A percentile compares a stretch with the other conserved stretches of the same genome.
Conservation (phyloP, 2,888 invertebrate genomes). For the Catocala fraxini region DNA sequence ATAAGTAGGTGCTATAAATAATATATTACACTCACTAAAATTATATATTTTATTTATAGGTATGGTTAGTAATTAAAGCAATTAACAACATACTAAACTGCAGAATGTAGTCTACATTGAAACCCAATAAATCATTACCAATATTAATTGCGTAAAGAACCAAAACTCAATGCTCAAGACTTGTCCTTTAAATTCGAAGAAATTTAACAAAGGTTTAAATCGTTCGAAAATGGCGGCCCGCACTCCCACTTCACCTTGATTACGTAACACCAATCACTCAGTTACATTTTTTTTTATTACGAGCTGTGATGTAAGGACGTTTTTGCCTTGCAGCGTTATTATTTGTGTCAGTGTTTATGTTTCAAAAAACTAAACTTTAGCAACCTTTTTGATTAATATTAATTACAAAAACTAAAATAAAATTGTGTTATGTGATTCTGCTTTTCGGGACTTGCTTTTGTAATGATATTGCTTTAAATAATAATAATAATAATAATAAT, state of each 20-base stretch:
- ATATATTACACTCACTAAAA: neutral
- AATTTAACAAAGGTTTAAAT: constrained; percentile 32
- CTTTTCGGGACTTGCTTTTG: too few relatives aligned
- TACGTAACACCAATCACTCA: constrained; percentile 48
- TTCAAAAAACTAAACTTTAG: constrained; percentile 41
- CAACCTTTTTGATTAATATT: constrained; percentile 20
- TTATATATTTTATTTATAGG: too few relatives aligned
- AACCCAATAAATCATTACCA: too few relatives aligned
- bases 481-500: too few relatives aligned
- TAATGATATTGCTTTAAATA: too few relatives aligned
- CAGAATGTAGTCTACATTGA: too few relatives aligned
- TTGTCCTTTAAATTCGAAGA: constrained; percentile 23
- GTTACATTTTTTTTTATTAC: constrained; percentile 18
- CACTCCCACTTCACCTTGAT: constrained; percentile 46
- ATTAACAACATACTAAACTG: too few relatives aligned
- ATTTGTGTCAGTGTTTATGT: constrained; percentile 21
- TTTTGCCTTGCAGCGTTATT: constrained; percentile 15
- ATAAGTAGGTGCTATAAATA: neutral
- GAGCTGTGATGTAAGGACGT: constrained; percentile 37
- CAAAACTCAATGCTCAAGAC: neutral
- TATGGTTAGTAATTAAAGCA: too few relatives aligned
- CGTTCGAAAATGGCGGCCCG: constrained; percentile 11
- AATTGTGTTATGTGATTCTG: too few relatives aligned
- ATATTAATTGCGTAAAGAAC: too few relatives aligned
- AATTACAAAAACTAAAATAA: neutral